phyloP scores from a whole-genome alignment of 2,888 invertebrate genomes.

The Chouioia cunea region DNA sequence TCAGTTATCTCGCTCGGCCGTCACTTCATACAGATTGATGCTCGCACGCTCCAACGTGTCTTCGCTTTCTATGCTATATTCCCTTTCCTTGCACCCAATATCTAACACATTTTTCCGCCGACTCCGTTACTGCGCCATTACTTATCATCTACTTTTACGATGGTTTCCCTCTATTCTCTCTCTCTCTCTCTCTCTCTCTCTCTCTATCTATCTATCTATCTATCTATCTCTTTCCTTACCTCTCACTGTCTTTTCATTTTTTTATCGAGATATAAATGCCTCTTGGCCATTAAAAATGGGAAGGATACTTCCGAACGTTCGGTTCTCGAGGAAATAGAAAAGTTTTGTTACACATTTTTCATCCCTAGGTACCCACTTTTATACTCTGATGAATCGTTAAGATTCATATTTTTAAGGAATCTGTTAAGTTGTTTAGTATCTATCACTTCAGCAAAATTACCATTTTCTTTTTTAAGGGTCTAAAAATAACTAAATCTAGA shows the following conservation, averaged over 20 bases:
- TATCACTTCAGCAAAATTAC: too few relatives aligned
- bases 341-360: slow-evolving; percentile 30
- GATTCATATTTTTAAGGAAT: too few relatives aligned
- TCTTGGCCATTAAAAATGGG: slow-evolving; percentile 23
- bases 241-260: too few relatives aligned
- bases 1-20: slow-evolving; percentile 55
- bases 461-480: too few relatives aligned
- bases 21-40: slow-evolving; percentile 45
- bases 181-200: too few relatives aligned
- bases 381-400: too few relatives aligned
- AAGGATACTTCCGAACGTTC: slow-evolving; percentile 17
- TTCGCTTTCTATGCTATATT: not conserved
- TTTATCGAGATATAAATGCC: slow-evolving; percentile 43
- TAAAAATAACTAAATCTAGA: too few relatives aligned
- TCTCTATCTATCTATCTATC: too few relatives aligned
- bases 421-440: too few relatives aligned
- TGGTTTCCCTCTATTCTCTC: not conserved
- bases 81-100: slow-evolving; percentile 23
- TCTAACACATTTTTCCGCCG: not conserved
- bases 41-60: not conserved
- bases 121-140: slow-evolving; percentile 32
- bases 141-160: slow-evolving; percentile 40
- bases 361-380: not conserved
- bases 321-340: slow-evolving; percentile 24
- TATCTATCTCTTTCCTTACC: too few relatives aligned